Conservation (phyloP, 1,140 invertebrate genomes). For the Odontomachus brunneus region DNA sequence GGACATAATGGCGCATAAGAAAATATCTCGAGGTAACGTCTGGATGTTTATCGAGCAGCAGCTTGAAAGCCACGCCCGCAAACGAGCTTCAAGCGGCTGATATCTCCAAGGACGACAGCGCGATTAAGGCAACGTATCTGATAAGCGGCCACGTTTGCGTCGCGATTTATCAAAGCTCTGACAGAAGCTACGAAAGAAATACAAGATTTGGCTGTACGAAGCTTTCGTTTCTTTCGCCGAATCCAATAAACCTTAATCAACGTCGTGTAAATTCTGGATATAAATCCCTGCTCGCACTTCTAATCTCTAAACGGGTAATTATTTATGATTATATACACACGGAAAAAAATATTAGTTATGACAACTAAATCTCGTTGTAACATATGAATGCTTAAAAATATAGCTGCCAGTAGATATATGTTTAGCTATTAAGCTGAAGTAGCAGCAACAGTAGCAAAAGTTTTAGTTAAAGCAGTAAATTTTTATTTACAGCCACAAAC, state of each 20-base stretch:
- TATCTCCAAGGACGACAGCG: not conserved
- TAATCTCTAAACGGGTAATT: too few relatives aligned
- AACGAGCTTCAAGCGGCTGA: constrained; percentile 2
- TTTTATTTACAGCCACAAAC: too few relatives aligned
- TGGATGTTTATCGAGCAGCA: not conserved
- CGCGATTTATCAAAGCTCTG: constrained; percentile 36
- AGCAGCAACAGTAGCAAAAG: too few relatives aligned
- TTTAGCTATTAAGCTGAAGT: too few relatives aligned
- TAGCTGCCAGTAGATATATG: too few relatives aligned
- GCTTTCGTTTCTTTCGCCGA: constrained; percentile 19
- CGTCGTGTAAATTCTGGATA: too few relatives aligned
- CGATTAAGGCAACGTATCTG: constrained; percentile 48
- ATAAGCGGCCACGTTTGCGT: constrained; percentile 26
- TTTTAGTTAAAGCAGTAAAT: too few relatives aligned
- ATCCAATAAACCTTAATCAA: not conserved
- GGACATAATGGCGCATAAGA: not conserved
- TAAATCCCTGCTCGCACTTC: too few relatives aligned
- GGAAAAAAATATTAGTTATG: too few relatives aligned
- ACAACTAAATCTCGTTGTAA: too few relatives aligned
- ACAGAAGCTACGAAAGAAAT: constrained; percentile 22
- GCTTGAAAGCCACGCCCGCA: constrained; percentile 3
- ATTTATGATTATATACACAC: too few relatives aligned
- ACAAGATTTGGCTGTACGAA: not conserved
- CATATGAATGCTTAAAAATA: too few relatives aligned
- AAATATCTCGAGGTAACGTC: not conserved